Evolutionary conservation across 2,888 invertebrate genomes (phyloP), one percentile per base, ranked within the genome.

Genomic region (Globia sparganii): DNA sequence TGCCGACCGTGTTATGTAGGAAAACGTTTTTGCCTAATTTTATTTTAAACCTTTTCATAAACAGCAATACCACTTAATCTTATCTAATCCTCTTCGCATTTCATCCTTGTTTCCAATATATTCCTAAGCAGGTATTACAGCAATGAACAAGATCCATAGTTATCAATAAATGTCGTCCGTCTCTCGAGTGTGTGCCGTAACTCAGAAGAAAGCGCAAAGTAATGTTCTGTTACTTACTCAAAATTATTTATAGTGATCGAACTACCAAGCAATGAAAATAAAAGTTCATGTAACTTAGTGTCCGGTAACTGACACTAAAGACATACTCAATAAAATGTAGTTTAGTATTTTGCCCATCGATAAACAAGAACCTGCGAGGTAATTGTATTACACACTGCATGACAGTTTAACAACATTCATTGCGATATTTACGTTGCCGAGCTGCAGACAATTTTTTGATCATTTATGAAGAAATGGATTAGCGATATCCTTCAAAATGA

Each of bases 181-280:
- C 13, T 40, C 40, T 40, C 40, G 11, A 40, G 11, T 40, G 40
- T 40, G 40, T 11, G 40, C 31, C 77, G 37, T 46, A 9, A 64
- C 37, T 77, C 77, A 40, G 25, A 56, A 6, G 58, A 46, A 43
- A 37, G 9, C 15, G 21, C 37, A 13, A 46, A 37, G 46, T 70
- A 49, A 69, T n/a, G 25, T 68, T 46, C 43, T 46, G 43, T 28
- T 31, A 18, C 28, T 9, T 6, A 43, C 8, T 18, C n/a, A 53
- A 66, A 58, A 43, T 75, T 75, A 67, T 58, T 69, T 31, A 46
- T 46, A 46, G 31, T 31, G 18, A 21, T 49, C 79, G 37, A 25
- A 49, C 49, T 2, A 34, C 18, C 49, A 11, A 15, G 28, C 28
- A 6, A 34, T 75, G n/a, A 28, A 28, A 31, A 43, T n/a, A 34